phyloP scores from a whole-genome alignment of 2,113 vertebrate genomes.

The Hypomesus transpacificus region DNA sequence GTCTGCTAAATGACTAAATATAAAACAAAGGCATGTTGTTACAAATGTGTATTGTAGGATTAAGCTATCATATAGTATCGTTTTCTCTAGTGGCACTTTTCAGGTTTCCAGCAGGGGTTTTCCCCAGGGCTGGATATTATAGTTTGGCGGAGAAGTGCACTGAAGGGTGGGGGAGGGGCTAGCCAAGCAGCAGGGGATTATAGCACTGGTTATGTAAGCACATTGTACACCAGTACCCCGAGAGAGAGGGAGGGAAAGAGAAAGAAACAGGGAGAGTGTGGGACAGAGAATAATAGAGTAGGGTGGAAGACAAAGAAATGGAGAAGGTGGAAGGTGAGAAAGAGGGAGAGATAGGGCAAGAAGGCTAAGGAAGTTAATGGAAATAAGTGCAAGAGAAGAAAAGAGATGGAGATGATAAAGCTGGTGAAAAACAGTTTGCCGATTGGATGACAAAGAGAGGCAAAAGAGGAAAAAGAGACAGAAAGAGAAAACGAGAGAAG shows the following conservation, averaged over 20 bases:
- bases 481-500: not conserved
- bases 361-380: not conserved
- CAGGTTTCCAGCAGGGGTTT: too few species aligned
- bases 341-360: not conserved
- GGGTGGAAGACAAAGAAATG: not conserved
- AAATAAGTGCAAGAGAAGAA: not conserved
- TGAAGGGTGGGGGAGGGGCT: not conserved
- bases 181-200: not conserved
- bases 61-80: too few species aligned
- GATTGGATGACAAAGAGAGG: constrained; percentile 2
- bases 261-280: not conserved
- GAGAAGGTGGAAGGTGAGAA: not conserved
- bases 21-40: too few species aligned
- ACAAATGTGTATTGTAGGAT: too few species aligned
- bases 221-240: too few species aligned
- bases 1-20: too few species aligned
- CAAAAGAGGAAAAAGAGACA: not conserved
- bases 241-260: not conserved
- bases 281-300: not conserved
- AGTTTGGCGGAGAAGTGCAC: too few species aligned
- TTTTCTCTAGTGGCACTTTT: too few species aligned
- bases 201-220: not conserved
- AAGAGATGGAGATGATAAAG: not conserved
- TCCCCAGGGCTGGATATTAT: too few species aligned
- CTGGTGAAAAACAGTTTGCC: not conserved